A percentile compares a stretch with the other conserved stretches of the same genome.
These are phyloP conservation scores for Typhlichthys subterraneus DNA, from an alignment of 2,797 vertebrate species.

Conservation along the genomic window DNA sequence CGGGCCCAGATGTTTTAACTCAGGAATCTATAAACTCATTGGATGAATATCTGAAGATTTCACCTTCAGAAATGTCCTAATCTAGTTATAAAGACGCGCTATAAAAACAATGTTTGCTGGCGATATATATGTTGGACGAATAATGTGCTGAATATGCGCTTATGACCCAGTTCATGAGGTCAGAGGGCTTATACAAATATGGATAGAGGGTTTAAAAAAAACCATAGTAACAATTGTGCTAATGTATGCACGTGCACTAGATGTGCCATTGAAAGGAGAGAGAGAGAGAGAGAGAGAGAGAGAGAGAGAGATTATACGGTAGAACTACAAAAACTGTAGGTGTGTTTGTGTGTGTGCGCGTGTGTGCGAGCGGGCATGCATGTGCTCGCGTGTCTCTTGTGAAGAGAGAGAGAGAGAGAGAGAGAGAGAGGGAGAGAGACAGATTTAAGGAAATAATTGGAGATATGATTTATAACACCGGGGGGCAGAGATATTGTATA, in stretches of 20 bases:
- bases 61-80: slow-evolving; percentile 44
- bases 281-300: slow-evolving; percentile 20
- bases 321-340: slow-evolving; percentile 39
- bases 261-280: neutral
- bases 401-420: neutral
- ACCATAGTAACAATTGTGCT: too few species aligned
- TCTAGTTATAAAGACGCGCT: slow-evolving; percentile 32
- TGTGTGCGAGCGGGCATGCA: neutral
- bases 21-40: slow-evolving; percentile 61
- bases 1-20: slow-evolving; percentile 66
- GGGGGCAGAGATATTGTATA: neutral
- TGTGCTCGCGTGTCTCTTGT: neutral
- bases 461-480: slow-evolving; percentile 31
- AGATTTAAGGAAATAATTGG: slow-evolving; percentile 26
- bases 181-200: slow-evolving; percentile 17
- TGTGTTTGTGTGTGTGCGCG: slow-evolving; percentile 17
- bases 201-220: slow-evolving; percentile 1
- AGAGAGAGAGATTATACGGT: slow-evolving; percentile 28
- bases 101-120: neutral
- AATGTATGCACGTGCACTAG: too few species aligned
- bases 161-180: slow-evolving; percentile 37
- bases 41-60: slow-evolving; percentile 64
- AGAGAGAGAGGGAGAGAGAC: neutral
- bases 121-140: slow-evolving; percentile 14
- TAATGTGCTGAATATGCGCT: slow-evolving; percentile 36